These are phyloP conservation scores for Diarsia mendica DNA, from an alignment of 2,888 invertebrate genomes.

Conservation along the genomic window DNA sequence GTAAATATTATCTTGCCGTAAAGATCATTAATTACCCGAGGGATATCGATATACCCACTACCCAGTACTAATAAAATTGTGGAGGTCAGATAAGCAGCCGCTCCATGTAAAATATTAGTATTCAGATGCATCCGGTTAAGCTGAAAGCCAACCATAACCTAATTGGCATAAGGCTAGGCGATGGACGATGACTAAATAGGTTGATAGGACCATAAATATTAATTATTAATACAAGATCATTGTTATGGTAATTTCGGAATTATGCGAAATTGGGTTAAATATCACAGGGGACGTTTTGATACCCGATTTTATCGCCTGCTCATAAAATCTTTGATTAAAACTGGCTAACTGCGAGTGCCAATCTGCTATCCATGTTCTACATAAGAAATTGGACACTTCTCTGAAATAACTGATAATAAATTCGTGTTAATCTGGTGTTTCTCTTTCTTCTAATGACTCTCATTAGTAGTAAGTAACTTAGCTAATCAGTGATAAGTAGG, in stretches of 20 bases:
- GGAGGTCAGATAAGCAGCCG: no score
- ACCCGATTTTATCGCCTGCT: slow-evolving; percentile 36
- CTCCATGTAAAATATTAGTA: no score
- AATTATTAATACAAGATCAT: slow-evolving; percentile 13
- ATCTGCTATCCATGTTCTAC: neutral
- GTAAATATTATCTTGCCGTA: no score
- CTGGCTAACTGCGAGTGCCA: neutral
- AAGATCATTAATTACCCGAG: no score
- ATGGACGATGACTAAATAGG: neutral
- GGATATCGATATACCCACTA: no score
- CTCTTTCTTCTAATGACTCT: slow-evolving; percentile 17
- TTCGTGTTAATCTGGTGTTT: slow-evolving; percentile 20
- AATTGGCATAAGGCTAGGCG: no score
- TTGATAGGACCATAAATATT: slow-evolving; percentile 8
- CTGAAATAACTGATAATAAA: slow-evolving; percentile 4
- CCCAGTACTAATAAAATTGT: no score
- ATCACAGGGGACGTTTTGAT: slow-evolving; percentile 21
- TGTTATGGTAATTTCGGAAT: slow-evolving; percentile 17
- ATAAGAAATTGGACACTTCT: neutral
- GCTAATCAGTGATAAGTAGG: slow-evolving; percentile 40
- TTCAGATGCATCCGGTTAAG: no score
- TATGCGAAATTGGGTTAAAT: slow-evolving; percentile 44
- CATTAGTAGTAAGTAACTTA: slow-evolving; percentile 41
- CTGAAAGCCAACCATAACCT: no score
- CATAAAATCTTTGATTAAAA: slow-evolving; percentile 56